Percentiles rank a stretch among this genome's conserved stretches.
phyloP scores from a whole-genome alignment of 2,888 invertebrate genomes.

The Blastobasis lacticolella region DNA sequence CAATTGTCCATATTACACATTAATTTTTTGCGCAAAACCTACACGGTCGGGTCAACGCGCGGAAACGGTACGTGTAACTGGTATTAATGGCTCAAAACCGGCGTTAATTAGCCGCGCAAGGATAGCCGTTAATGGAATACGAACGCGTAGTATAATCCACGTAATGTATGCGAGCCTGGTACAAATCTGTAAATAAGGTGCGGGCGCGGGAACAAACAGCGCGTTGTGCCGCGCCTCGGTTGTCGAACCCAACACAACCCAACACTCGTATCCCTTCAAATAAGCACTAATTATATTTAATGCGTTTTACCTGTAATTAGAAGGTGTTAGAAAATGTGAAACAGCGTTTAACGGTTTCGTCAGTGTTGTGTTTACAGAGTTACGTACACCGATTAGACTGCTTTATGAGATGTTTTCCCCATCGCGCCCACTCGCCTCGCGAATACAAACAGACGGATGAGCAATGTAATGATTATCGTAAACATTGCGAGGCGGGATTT shows the following conservation, averaged over 20 bases:
- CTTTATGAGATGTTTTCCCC: conserved; percentile 52
- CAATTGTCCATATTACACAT: no score
- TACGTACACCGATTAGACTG: conserved; percentile 45
- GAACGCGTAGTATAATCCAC: conserved; percentile 3
- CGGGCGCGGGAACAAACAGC: conserved; percentile 40
- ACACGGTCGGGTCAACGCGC: no score
- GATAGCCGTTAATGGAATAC: conserved; percentile 1
- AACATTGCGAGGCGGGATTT: conserved; percentile 36
- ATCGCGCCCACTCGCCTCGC: conserved; percentile 39
- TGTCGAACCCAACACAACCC: conserved; percentile 49
- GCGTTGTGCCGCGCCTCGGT: conserved; percentile 44
- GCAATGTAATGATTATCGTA: conserved; percentile 49
- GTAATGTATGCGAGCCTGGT: conserved; percentile 9
- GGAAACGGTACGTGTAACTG: no score
- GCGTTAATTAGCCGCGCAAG: neutral
- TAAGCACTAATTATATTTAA: conserved; percentile 65
- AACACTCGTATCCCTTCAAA: conserved; percentile 53
- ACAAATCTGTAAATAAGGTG: conserved; percentile 21
- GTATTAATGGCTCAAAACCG: no score
- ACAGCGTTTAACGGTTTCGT: conserved; percentile 54
- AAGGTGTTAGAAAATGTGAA: conserved; percentile 63
- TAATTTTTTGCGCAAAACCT: no score
- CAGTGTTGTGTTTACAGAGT: conserved; percentile 48
- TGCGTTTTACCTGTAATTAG: conserved; percentile 70
- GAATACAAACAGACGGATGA: conserved; percentile 48